Evolutionary conservation across 2,888 invertebrate species (phyloP).

Genomic region (Cyclophora albipunctata): DNA sequence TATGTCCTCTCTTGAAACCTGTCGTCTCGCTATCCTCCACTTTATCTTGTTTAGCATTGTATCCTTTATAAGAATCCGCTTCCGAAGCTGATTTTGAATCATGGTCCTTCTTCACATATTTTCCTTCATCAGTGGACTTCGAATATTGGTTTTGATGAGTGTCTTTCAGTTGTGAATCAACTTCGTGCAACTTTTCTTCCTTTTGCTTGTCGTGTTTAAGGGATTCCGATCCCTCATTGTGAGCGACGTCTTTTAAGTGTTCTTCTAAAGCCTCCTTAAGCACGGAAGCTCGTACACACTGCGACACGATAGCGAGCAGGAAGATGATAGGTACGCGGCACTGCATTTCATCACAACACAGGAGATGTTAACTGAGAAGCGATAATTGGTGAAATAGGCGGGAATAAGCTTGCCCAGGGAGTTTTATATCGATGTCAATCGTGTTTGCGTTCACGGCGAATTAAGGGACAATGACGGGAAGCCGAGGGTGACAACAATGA

Average conservation of each 20-base stretch:
- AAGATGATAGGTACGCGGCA: conserved; percentile 35
- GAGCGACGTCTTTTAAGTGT: conserved; percentile 61
- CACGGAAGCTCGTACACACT: conserved; percentile 35
- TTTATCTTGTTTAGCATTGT: conserved; percentile 58
- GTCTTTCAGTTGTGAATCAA: conserved; percentile 56
- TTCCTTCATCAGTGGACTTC: conserved; percentile 63
- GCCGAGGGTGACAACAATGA: conserved; percentile 59
- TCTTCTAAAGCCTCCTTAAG: conserved; percentile 66
- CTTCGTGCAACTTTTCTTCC: conserved; percentile 62
- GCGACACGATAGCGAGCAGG: conserved; percentile 34
- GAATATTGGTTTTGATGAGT: conserved; percentile 60
- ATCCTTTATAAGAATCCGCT: conserved; percentile 61
- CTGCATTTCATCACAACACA: conserved; percentile 50
- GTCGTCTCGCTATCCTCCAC: conserved; percentile 56
- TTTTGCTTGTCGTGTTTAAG: conserved; percentile 61
- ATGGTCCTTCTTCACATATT: conserved; percentile 65
- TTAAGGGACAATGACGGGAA: conserved; percentile 72
- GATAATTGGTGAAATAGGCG: conserved; percentile 43
- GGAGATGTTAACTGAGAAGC: conserved; percentile 30
- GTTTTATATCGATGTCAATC: conserved; percentile 63
- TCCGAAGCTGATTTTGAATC: conserved; percentile 61
- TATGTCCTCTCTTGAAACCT: conserved; percentile 71
- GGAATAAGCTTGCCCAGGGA: conserved; percentile 40
- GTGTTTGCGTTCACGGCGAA: conserved; percentile 62
- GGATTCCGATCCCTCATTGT: conserved; percentile 56